phyloP scores from a whole-genome alignment of 1,140 invertebrate genomes.

The Chymomyza costata region DNA sequence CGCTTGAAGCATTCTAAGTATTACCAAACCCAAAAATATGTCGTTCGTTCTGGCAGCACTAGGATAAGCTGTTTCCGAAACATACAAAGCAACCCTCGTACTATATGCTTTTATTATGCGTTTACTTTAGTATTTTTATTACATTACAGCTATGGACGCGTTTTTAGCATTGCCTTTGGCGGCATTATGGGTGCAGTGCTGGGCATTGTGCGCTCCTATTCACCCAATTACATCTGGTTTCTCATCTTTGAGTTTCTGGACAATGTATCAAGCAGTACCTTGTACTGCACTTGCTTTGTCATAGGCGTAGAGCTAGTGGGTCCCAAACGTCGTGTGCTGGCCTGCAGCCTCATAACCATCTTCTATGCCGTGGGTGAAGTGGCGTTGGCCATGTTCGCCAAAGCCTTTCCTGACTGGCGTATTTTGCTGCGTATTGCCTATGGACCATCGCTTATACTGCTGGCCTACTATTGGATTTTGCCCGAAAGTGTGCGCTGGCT shows the following conservation, averaged over 20 bases:
- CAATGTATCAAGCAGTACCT: slow-evolving; percentile 78
- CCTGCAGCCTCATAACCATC: slow-evolving; percentile 82
- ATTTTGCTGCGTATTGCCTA: slow-evolving; percentile 81
- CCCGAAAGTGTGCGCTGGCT: slow-evolving; percentile 86
- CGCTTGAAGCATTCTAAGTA: no score
- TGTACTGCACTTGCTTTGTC: slow-evolving; percentile 80
- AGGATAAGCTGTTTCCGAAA: no score
- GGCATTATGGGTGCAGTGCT: slow-evolving; percentile 78
- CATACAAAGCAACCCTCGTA: no score
- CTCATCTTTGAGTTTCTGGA: slow-evolving; percentile 81
- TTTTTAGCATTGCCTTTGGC: slow-evolving; percentile 78
- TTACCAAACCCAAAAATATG: no score
- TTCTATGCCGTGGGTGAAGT: slow-evolving; percentile 85
- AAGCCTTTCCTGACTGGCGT: slow-evolving; percentile 83
- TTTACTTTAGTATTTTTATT: slow-evolving; percentile 2
- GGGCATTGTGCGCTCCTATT: slow-evolving; percentile 81
- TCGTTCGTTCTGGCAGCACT: no score
- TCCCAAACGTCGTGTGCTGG: slow-evolving; percentile 83
- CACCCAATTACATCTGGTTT: slow-evolving; percentile 80
- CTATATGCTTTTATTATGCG: no score
- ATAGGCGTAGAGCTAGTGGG: slow-evolving; percentile 86
- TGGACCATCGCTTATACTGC: slow-evolving; percentile 79
- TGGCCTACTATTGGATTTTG: slow-evolving; percentile 79
- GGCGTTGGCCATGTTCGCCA: slow-evolving; percentile 81
- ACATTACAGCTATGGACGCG: slow-evolving; percentile 79